Base-by-base conservation (phyloP, 2,888 invertebrate species). In the Dysmachus trigonus region DNA sequence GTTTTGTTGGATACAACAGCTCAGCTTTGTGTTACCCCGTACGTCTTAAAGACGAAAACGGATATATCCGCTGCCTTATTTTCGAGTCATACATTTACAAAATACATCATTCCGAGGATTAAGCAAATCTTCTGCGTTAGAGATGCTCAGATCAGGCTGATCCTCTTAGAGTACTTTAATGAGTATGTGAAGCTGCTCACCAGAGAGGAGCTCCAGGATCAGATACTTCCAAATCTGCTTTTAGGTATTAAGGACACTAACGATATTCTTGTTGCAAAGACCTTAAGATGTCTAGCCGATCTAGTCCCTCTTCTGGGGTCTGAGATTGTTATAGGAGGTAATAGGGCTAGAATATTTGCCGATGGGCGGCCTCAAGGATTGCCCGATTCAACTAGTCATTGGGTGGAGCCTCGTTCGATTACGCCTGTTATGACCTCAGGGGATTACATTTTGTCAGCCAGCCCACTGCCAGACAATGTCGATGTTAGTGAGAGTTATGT, bases 201-300 rank as follows among this genome's bases (percentile, higher is more conserved):
- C 86, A 94, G 94, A 88, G 95, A 96, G 74, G 95, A 96, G 90
- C 92, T 98, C n/a, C 94, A 95, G 79, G 93, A 94, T 31, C 94
- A 95, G 76, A 95, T 98, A 89, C 93, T 98, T 89, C 98, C 98
- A n/a, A 97, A 98, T 95, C 92, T 98, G 83, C 93, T 98, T 53
- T 94, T 97, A 47, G 98, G 98, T 3, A 95, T 98, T 88, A 96
- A 97, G 91, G 98, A 98, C 90, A 95, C 95, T 1, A 96, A 97
- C 91, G 97, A 98, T 91, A 93, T 94, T 85, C 92, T 98, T 87
- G 98, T 98, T 0, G 94, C 96, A 33, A 95, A 95, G 86, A 98
- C 98, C 13, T 92, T 98, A 79, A 94, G 95, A 86, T 96, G 96
- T 84, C 92, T 98, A 86, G 97, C 98, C 86, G 96, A 96, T 89